Percentiles rank a stretch among this genome's conserved stretches.
These are phyloP conservation scores for Crambe crambe DNA, from an alignment of 37 sponge, comb jelly and placozoan species.

Conservation along the genomic window DNA sequence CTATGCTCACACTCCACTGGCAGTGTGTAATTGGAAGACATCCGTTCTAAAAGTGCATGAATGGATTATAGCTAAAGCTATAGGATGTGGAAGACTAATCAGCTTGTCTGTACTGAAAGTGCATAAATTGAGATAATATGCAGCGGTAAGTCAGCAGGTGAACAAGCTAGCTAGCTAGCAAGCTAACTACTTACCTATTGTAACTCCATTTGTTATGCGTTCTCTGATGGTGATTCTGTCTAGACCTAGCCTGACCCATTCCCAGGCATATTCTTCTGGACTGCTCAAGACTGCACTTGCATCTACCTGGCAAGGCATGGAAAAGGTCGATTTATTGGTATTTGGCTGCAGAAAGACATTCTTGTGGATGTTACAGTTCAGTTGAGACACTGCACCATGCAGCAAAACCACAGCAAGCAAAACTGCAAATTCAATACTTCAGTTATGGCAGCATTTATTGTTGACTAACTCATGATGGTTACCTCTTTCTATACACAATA, in stretches of 20 bases:
- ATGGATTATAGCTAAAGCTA: too few species aligned
- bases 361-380: background rate
- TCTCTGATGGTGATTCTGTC: background rate
- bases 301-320: background rate
- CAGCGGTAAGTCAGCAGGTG: too few species aligned
- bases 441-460: too few species aligned
- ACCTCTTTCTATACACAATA: too few species aligned
- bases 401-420: background rate
- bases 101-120: too few species aligned
- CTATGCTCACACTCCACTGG: slow-evolving; percentile 1
- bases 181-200: background rate
- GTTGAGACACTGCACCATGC: background rate
- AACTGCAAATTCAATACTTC: too few species aligned
- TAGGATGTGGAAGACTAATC: too few species aligned
- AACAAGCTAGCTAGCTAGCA: too few species aligned
- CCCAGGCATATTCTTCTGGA: background rate
- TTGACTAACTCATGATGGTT: too few species aligned
- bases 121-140: too few species aligned
- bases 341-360: background rate
- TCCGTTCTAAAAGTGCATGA: background rate
- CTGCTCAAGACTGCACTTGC: too few species aligned
- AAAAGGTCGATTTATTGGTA: background rate
- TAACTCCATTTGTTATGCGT: background rate
- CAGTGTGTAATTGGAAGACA: background rate
- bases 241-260: slow-evolving; percentile 16